Conservation (phyloP, 2,113 vertebrate species). For the Corapipo altera region DNA sequence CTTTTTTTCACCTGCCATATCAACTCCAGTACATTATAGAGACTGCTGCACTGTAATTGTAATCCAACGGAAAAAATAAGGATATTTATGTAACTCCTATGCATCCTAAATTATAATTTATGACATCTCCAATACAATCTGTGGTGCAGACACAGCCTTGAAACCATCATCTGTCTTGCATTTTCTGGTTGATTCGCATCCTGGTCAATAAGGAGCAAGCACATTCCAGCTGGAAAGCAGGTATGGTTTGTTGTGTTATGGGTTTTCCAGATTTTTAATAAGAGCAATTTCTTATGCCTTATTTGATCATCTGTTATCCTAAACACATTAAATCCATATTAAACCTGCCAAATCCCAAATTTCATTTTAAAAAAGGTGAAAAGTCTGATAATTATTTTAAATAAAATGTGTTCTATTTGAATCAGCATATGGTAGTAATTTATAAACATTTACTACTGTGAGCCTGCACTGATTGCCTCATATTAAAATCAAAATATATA, state of each 20-base stretch:
- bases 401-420: neutral
- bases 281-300: constrained; percentile 16
- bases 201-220: neutral
- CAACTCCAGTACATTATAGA: neutral
- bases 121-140: neutral
- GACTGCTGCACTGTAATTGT: neutral
- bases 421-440: constrained; percentile 29
- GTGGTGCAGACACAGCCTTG: neutral
- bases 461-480: neutral
- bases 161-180: neutral
- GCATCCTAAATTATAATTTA: neutral
- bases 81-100: neutral
- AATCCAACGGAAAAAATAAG: neutral
- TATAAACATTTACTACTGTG: constrained; percentile 6
- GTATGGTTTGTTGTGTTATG: neutral
- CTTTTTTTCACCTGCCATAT: neutral
- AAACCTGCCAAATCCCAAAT: constrained; percentile 2
- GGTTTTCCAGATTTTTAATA: neutral
- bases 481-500: constrained; percentile 9
- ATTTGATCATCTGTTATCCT: constrained; percentile 10
- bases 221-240: neutral
- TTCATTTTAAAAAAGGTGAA: constrained; percentile 38
- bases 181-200: neutral
- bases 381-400: constrained; percentile 12
- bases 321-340: neutral